Percentiles rank a stretch among this genome's conserved stretches.
Conservation (phyloP, 2,113 vertebrate genomes). For the Periophthalmodon schlosseri region DNA sequence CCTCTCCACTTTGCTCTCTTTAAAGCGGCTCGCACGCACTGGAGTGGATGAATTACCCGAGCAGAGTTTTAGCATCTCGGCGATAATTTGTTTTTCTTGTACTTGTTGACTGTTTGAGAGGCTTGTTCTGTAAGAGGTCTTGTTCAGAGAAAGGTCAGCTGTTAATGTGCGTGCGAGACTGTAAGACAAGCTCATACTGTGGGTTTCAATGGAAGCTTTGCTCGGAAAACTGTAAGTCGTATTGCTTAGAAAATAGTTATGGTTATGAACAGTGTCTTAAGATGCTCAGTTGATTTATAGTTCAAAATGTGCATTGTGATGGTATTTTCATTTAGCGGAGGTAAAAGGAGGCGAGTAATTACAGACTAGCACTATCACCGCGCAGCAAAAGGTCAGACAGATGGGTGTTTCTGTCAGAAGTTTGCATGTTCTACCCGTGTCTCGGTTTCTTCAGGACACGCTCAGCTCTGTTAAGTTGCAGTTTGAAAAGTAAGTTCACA, state of each 20-base stretch:
- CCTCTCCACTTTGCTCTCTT: not conserved
- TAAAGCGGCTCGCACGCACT: conserved; percentile 8
- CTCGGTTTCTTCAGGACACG: too few relatives aligned
- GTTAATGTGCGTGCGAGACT: not conserved
- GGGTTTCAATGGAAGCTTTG: not conserved
- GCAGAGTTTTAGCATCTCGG: conserved; percentile 27
- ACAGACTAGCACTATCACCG: too few relatives aligned
- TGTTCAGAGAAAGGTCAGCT: too few relatives aligned
- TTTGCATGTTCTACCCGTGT: too few relatives aligned
- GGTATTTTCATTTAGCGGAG: not conserved
- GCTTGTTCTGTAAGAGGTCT: conserved; percentile 26
- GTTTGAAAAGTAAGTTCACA: too few relatives aligned
- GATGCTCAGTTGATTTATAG: too few relatives aligned
- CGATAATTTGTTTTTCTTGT: conserved; percentile 40
- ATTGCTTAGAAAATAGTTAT: too few relatives aligned
- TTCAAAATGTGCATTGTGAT: not conserved
- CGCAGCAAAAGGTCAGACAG: too few relatives aligned
- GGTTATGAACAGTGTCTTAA: too few relatives aligned
- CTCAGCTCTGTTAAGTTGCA: not conserved
- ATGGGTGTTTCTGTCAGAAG: too few relatives aligned
- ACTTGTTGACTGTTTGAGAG: conserved; percentile 30
- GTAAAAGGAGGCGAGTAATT: too few relatives aligned
- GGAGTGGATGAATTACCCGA: conserved; percentile 18
- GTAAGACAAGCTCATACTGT: not conserved
- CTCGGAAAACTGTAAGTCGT: too few relatives aligned